Percentiles rank a stretch among this genome's conserved stretches.
These are phyloP conservation scores for Phalacrocorax carbo DNA, from an alignment of 2,113 vertebrate species.

Conservation along the genomic window DNA sequence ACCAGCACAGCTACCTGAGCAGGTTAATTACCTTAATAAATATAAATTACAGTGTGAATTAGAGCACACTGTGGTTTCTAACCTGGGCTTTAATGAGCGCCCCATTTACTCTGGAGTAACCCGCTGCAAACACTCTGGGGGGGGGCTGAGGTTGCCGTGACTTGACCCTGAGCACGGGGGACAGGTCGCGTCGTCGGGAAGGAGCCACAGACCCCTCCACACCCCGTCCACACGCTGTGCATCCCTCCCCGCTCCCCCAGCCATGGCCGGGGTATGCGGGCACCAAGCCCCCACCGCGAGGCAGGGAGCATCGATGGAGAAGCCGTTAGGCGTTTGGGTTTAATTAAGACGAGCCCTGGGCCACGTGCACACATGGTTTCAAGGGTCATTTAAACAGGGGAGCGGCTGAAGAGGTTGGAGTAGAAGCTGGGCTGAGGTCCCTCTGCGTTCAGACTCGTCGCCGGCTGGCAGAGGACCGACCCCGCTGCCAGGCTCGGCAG, in stretches of 20 bases:
- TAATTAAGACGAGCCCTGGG: neutral
- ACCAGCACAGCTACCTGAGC: neutral
- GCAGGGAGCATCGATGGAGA: rapidly evolving
- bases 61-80: neutral
- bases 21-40: neutral
- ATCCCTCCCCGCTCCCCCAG: no score
- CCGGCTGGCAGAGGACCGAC: no score
- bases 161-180: neutral
- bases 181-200: rapidly evolving
- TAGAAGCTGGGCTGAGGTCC: rapidly evolving
- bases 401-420: neutral
- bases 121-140: rapidly evolving
- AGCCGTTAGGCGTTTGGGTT: rapidly evolving
- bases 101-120: neutral
- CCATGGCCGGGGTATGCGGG: rapidly evolving
- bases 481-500: rapidly evolving
- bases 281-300: rapidly evolving
- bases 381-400: rapidly evolving
- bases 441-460: rapidly evolving
- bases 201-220: rapidly evolving
- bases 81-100: neutral
- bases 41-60: neutral
- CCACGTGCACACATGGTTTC: rapidly evolving
- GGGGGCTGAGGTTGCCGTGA: neutral
- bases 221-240: rapidly evolving